Evolutionary conservation across 2,797 vertebrate genomes (phyloP).

Genomic region (Melanotaenia maccullochi): DNA sequence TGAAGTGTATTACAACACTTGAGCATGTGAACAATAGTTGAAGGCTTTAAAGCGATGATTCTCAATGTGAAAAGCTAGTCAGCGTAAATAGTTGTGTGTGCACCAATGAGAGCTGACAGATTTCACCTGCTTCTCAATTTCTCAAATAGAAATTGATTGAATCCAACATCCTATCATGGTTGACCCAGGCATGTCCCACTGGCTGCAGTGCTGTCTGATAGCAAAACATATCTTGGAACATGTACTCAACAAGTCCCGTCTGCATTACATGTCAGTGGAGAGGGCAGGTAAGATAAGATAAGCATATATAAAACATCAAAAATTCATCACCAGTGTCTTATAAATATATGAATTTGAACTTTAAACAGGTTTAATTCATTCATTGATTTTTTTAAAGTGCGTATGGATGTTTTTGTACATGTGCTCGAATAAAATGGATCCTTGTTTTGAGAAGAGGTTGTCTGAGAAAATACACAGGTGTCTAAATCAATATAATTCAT

Average conservation of each 20-base stretch:
- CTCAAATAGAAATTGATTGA: slow-evolving; percentile 54
- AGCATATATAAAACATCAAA: not conserved
- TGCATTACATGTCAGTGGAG: slow-evolving; percentile 13
- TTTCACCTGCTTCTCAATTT: slow-evolving; percentile 44
- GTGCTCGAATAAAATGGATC: not conserved
- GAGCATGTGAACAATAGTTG: not conserved
- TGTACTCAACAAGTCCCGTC: slow-evolving; percentile 37
- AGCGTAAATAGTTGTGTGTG: not conserved
- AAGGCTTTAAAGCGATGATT: slow-evolving; percentile 21
- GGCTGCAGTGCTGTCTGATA: slow-evolving; percentile 31
- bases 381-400: not conserved
- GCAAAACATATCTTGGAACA: slow-evolving; percentile 30
- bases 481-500: slow-evolving; percentile 10
- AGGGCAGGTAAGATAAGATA: not conserved
- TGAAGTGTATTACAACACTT: slow-evolving; percentile 10
- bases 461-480: not conserved
- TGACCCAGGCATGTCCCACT: slow-evolving; percentile 50
- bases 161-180: slow-evolving; percentile 56
- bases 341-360: not conserved
- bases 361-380: no score
- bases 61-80: slow-evolving; percentile 24
- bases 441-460: not conserved
- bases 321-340: not conserved
- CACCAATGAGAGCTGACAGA: slow-evolving; percentile 35
- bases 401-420: not conserved